A percentile compares a stretch with the other conserved stretches of the same genome.
Conservation (phyloP, 2,888 invertebrate species). For the Dexiosoma caninum region DNA sequence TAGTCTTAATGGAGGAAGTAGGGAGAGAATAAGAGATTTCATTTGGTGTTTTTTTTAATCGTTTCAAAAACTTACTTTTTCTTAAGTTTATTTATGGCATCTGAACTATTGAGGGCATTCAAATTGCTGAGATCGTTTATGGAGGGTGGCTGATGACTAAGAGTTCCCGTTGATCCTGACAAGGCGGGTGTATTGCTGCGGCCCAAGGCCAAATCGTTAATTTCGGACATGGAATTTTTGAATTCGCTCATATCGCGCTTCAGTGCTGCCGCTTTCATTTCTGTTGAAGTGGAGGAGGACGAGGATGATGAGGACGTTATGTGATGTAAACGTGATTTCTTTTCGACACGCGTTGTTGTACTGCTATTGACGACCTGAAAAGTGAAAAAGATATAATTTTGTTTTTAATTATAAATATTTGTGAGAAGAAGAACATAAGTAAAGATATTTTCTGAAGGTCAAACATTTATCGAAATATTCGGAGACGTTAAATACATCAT, state of each 20-base stretch:
- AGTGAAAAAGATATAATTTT: not conserved
- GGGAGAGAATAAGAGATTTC: not conserved
- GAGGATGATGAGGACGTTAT: constrained; percentile 76
- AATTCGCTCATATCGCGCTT: constrained; percentile 84
- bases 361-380: constrained; percentile 78
- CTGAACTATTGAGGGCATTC: constrained; percentile 71
- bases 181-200: constrained; percentile 65
- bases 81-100: constrained; percentile 73
- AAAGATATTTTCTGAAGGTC: no score
- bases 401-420: no score
- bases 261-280: constrained; percentile 89
- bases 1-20: constrained; percentile 79
- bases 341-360: constrained; percentile 77
- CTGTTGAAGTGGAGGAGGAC: constrained; percentile 81
- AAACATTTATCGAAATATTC: no score
- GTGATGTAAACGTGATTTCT: constrained; percentile 77
- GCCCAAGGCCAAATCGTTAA: constrained; percentile 83
- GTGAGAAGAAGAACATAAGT: no score
- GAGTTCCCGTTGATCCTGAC: constrained; percentile 59
- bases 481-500: no score
- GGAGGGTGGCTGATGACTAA: constrained; percentile 70
- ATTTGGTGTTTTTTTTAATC: not conserved
- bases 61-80: constrained; percentile 70
- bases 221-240: constrained; percentile 91
- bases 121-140: constrained; percentile 73